Base-by-base conservation (phyloP, 2,797 vertebrate genomes). In the Rhynchotus rufescens region DNA sequence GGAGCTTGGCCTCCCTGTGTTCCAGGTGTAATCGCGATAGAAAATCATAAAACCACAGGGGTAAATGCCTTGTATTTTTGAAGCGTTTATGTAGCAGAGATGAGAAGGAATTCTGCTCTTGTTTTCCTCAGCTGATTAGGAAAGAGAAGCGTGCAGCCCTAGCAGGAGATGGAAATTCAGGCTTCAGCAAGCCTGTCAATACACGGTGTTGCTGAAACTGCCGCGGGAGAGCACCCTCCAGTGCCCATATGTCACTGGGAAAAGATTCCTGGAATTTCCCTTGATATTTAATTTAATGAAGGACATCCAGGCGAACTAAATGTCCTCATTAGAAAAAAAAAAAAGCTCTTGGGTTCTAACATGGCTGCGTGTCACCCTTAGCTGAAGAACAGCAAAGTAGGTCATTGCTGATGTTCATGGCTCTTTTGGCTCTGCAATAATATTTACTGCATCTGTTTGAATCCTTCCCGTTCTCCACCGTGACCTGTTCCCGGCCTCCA, bases 361-460 rank as follows among this genome's bases (percentile, higher is more conserved):
- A 28, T 0, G 12, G 59, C 87, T 7, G 2, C n/a, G 28, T 60
- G 66, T 34, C 79, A 52, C 78, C 91, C 81, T 78, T 84, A 2
- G 1, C 40, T 52, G 81, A 62, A 67, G 73, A 88, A 2, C 81
- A 78, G 84, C 90, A 85, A 91, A 91, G 76, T 75, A 90, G 93
- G 90, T 85, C 79, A 57, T 36, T 17, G 94, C 90, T 76, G 74
- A 69, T 52, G 88, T 86, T 94, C 84, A 57, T 28, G 66, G 94
- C 81, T 60, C 88, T 84, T 38, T 82, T 60, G 92, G 78, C 86
- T 82, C 79, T 90, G 86, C 86, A 85, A 62, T 88, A 93, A 95
- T 80, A 92, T 91, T 94, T 95, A 78, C 89, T 78, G 89, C 93
- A 75, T 90, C 92, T 79, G 12, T 92, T 82, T 73, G 92, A 57